phyloP scores from a whole-genome alignment of 1,140 invertebrate genomes.

The Capitella teleta region DNA sequence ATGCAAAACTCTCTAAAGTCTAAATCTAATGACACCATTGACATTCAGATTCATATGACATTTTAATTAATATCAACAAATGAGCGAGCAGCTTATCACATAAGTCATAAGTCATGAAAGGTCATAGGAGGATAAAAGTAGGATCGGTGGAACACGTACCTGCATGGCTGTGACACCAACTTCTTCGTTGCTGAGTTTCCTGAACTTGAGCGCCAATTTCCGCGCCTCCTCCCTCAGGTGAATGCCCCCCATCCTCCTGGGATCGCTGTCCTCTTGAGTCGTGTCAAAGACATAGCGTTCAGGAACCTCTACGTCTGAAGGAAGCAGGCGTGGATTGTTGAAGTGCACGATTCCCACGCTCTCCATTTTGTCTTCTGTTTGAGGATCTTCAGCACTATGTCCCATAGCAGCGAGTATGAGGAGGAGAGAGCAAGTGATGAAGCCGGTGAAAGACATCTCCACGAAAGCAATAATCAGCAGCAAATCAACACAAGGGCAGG shows the following conservation, averaged over 20 bases:
- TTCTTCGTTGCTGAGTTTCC: constrained; percentile 46
- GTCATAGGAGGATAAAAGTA: neutral
- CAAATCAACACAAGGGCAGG: no score
- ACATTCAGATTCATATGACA: constrained; percentile 1
- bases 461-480: no score
- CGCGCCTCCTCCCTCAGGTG: constrained; percentile 31
- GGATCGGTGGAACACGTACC: constrained; percentile 23
- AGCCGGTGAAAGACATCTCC: no score
- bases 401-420: no score
- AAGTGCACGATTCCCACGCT: constrained; percentile 16
- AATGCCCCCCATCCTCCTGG: constrained; percentile 26
- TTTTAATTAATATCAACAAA: neutral
- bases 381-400: no score
- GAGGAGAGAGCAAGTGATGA: no score
- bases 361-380: no score
- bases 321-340: constrained; percentile 13
- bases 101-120: neutral
- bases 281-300: constrained; percentile 20
- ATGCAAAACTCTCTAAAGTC: no score
- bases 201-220: constrained; percentile 27
- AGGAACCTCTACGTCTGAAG: constrained; percentile 13
- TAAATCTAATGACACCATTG: no score
- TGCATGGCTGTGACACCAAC: constrained; percentile 49
- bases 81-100: neutral
- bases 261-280: constrained; percentile 22